Conservation (phyloP, 35 echinoderm and acorn worm genomes). For the Apostichopus parvimensis region DNA sequence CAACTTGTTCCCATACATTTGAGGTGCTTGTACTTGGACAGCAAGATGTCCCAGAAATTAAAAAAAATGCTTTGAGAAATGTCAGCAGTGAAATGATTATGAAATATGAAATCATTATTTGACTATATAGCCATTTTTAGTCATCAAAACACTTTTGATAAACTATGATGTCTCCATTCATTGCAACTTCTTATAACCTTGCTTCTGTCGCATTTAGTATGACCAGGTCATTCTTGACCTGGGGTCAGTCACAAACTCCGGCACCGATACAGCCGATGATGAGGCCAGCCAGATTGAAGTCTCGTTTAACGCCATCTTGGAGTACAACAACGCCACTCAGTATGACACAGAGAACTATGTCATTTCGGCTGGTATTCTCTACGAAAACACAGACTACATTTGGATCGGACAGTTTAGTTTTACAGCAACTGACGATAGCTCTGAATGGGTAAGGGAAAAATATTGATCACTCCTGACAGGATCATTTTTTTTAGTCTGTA, state of each 20-base stretch:
- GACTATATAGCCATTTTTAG: too few species aligned
- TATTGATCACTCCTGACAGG: too few species aligned
- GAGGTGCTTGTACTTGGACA: too few species aligned
- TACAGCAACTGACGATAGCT: constrained; percentile 62
- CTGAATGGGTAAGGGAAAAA: constrained; percentile 61
- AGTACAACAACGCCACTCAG: constrained; percentile 61
- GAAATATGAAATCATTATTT: too few species aligned
- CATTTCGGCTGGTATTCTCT: constrained; percentile 68
- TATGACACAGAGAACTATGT: constrained; percentile 62
- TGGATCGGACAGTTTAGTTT: constrained; percentile 72
- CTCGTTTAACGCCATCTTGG: constrained; percentile 66
- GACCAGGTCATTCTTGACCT: constrained; percentile 73
- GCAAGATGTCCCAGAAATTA: too few species aligned
- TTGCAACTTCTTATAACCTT: not conserved
- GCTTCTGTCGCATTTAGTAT: constrained; percentile 40
- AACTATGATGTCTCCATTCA: too few species aligned
- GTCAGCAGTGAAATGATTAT: too few species aligned
- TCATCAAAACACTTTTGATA: too few species aligned
- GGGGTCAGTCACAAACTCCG: constrained; percentile 66
- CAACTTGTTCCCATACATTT: too few species aligned
- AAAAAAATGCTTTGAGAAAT: too few species aligned
- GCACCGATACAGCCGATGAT: constrained; percentile 39
- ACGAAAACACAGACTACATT: constrained; percentile 46
- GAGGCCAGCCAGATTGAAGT: constrained; percentile 60
- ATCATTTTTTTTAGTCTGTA: too few species aligned